These are phyloP conservation scores for Thera obeliscata DNA, from an alignment of 2,888 invertebrate genomes.

Conservation along the genomic window DNA sequence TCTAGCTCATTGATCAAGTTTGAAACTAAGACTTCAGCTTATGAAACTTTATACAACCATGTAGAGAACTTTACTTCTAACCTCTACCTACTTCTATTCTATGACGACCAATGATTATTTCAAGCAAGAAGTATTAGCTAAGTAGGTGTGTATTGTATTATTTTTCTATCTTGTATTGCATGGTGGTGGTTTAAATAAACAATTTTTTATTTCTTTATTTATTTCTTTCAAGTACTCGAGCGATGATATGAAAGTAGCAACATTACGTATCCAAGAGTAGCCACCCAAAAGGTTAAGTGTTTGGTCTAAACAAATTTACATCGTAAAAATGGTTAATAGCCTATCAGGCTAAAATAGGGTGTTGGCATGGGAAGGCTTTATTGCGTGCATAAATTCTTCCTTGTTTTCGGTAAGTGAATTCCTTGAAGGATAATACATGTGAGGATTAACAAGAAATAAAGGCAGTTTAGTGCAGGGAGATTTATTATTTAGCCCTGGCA, in stretches of 20 bases:
- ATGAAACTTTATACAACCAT: too few species aligned
- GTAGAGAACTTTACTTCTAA: too few species aligned
- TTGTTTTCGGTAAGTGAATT: conserved; percentile 41
- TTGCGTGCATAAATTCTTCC: conserved; percentile 52
- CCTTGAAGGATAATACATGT: conserved; percentile 22
- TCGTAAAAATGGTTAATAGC: conserved; percentile 60
- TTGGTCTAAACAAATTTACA: conserved; percentile 58
- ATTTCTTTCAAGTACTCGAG: neutral
- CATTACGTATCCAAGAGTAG: conserved; percentile 13
- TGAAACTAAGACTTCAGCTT: too few species aligned
- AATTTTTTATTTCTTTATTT: neutral
- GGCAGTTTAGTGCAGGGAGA: neutral
- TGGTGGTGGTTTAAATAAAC: too few species aligned
- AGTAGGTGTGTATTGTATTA: too few species aligned
- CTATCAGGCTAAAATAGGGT: conserved; percentile 50
- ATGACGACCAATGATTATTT: too few species aligned
- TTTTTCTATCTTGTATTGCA: too few species aligned
- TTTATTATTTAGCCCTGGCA: too few species aligned
- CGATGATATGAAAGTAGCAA: conserved; percentile 14
- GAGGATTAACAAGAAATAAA: neutral
- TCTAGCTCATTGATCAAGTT: too few species aligned
- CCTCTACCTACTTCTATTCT: too few species aligned
- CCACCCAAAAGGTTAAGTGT: conserved; percentile 48
- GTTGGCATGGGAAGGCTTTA: conserved; percentile 49
- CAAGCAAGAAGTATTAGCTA: too few species aligned